Evolutionary conservation across 2,888 invertebrate species (phyloP).

Genomic region (Nemotelus pantherinus): DNA sequence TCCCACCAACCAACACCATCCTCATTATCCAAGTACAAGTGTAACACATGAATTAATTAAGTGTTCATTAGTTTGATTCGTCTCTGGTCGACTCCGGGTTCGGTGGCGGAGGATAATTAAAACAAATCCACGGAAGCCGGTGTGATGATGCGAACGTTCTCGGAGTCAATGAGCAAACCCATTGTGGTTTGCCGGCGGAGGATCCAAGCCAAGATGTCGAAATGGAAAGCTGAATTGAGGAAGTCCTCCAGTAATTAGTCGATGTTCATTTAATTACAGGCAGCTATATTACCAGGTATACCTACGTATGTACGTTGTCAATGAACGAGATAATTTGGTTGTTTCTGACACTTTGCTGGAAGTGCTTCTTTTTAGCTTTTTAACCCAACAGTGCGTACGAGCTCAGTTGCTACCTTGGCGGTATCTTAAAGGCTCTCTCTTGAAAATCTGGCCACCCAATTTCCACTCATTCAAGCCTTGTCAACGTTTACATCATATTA

Average conservation of each 20-base stretch:
- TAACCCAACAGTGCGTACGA: too few relatives aligned
- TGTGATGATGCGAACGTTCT: slow-evolving; percentile 7
- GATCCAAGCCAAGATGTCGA: neutral
- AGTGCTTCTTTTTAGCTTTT: too few relatives aligned
- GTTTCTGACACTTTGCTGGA: too few relatives aligned
- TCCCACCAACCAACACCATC: slow-evolving; percentile 12
- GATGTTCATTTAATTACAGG: too few relatives aligned
- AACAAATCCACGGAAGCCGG: slow-evolving; percentile 39
- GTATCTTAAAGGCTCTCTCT: too few relatives aligned
- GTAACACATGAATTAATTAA: slow-evolving; percentile 40
- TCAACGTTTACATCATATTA: neutral
- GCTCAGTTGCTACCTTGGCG: too few relatives aligned
- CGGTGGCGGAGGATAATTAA: slow-evolving; percentile 40
- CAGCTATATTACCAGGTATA: too few relatives aligned
- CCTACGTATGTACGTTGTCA: too few relatives aligned
- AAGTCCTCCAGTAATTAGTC: neutral
- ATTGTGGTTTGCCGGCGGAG: neutral
- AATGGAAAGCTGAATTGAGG: slow-evolving; percentile 25
- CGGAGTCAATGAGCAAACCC: slow-evolving; percentile 10
- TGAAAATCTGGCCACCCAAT: too few relatives aligned
- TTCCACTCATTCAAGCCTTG: too few relatives aligned
- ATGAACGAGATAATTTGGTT: too few relatives aligned
- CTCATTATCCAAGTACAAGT: slow-evolving; percentile 33
- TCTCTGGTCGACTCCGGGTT: slow-evolving; percentile 8
- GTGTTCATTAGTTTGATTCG: slow-evolving; percentile 35